A percentile compares a stretch with the other conserved stretches of the same genome.
phyloP scores from a whole-genome alignment of 2,113 vertebrate species.

The Pungitius pungitius region DNA sequence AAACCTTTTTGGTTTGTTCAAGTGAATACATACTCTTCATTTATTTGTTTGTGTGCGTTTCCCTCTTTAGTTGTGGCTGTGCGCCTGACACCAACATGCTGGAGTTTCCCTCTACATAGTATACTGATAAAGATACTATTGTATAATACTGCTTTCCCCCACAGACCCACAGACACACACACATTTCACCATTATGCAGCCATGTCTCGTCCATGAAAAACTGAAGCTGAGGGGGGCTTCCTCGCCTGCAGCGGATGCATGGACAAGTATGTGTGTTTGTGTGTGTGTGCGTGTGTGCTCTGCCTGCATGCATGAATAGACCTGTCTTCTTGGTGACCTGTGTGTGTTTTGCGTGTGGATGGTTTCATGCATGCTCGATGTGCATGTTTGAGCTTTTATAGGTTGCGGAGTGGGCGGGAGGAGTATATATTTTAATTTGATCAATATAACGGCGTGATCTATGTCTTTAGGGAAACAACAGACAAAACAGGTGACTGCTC shows the following conservation, averaged over 20 bases:
- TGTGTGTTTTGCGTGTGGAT: slow-evolving; percentile 38
- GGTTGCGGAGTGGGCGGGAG: slow-evolving; percentile 24
- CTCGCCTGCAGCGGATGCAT: slow-evolving; percentile 14
- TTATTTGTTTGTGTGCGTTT: too few relatives aligned
- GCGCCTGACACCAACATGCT: too few relatives aligned
- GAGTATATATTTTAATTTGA: background rate
- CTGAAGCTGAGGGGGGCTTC: slow-evolving; percentile 39
- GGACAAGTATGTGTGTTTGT: slow-evolving; percentile 6
- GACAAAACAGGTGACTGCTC: background rate
- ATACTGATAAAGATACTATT: background rate
- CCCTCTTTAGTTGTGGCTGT: too few relatives aligned
- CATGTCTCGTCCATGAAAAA: slow-evolving; percentile 40
- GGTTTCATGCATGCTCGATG: slow-evolving; percentile 49
- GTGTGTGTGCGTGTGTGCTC: slow-evolving; percentile 21
- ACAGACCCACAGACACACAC: slow-evolving; percentile 23
- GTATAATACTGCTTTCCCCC: background rate
- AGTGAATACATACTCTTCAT: too few relatives aligned
- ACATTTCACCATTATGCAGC: slow-evolving; percentile 3
- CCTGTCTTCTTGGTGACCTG: slow-evolving; percentile 36
- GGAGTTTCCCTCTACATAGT: background rate
- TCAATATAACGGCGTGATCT: background rate
- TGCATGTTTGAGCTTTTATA: slow-evolving; percentile 29
- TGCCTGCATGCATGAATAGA: slow-evolving; percentile 46
- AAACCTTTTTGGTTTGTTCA: too few relatives aligned
- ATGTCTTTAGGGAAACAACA: background rate